Conservation (phyloP, 2,888 invertebrate species). For the Cephonodes hylas region DNA sequence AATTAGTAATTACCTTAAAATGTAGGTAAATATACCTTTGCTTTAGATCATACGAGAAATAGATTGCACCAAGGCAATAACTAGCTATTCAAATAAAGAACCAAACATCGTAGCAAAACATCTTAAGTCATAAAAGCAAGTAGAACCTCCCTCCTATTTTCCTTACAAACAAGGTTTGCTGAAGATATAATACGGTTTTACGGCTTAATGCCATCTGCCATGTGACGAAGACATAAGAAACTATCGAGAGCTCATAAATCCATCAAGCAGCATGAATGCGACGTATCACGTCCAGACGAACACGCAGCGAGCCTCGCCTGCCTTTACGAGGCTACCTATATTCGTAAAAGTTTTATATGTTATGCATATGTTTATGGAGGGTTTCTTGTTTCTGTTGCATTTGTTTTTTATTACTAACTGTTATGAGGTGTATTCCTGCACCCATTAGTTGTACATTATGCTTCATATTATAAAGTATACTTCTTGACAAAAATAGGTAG, state of each 20-base stretch:
- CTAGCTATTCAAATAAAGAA: too few relatives aligned
- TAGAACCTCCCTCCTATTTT: background rate
- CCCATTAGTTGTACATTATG: too few relatives aligned
- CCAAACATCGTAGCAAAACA: too few relatives aligned
- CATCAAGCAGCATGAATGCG: conserved; percentile 62
- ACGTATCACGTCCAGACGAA: conserved; percentile 65
- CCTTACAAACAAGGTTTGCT: background rate
- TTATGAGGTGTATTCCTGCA: too few relatives aligned
- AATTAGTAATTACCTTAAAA: too few relatives aligned
- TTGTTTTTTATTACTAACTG: background rate
- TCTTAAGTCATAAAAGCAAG: background rate
- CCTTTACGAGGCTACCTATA: conserved; percentile 63
- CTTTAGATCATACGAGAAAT: too few relatives aligned
- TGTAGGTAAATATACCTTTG: too few relatives aligned
- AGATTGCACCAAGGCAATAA: too few relatives aligned
- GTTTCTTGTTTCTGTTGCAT: background rate
- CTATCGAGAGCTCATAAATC: conserved; percentile 61
- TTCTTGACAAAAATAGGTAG: too few relatives aligned
- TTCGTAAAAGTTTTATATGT: conserved; percentile 51
- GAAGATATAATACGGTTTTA: background rate
- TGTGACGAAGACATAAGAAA: conserved; percentile 52
- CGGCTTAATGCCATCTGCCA: background rate
- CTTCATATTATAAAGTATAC: too few relatives aligned
- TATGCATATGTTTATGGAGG: conserved; percentile 25
- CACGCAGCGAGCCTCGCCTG: conserved; percentile 37